Evolutionary conservation across 37 sponge, comb jelly and placozoan genomes (phyloP).

Genomic region (Amphimedon queenslandica): DNA sequence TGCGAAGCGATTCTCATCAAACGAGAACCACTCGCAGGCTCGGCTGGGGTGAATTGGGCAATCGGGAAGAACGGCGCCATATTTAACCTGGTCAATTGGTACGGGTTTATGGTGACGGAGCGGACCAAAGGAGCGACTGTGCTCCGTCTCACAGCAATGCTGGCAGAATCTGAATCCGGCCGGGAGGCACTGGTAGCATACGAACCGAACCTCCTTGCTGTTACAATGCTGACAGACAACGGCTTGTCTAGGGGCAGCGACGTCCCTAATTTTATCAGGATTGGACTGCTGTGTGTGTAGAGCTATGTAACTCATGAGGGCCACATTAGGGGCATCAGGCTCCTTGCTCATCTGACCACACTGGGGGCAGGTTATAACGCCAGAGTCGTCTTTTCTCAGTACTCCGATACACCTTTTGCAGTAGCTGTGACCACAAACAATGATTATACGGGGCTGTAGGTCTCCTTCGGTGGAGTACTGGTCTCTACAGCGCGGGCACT

Average conservation of each 20-base stretch:
- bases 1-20: constrained; percentile 41
- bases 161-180: constrained; percentile 51
- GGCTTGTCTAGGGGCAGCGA: constrained; percentile 29
- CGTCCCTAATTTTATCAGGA: constrained; percentile 8
- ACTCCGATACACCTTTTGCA: constrained; percentile 36
- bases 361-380: constrained; percentile 36
- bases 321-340: constrained; percentile 52
- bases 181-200: constrained; percentile 52
- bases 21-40: constrained; percentile 45
- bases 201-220: constrained; percentile 15
- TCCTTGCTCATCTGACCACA: constrained; percentile 28
- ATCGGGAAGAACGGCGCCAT: constrained; percentile 29
- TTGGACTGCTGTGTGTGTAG: constrained; percentile 1
- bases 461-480: constrained; percentile 44
- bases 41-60: constrained; percentile 27
- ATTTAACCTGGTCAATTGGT: constrained; percentile 16
- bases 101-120: constrained; percentile 30
- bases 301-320: constrained; percentile 58
- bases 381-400: not conserved
- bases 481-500: constrained; percentile 36
- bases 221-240: constrained; percentile 47
- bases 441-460: constrained; percentile 41
- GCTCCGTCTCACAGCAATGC: constrained; percentile 26
- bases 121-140: constrained; percentile 40
- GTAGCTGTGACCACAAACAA: constrained; percentile 63